These are phyloP conservation scores for Dryadula phaetusa DNA, from an alignment of 2,888 invertebrate species.

Conservation along the genomic window DNA sequence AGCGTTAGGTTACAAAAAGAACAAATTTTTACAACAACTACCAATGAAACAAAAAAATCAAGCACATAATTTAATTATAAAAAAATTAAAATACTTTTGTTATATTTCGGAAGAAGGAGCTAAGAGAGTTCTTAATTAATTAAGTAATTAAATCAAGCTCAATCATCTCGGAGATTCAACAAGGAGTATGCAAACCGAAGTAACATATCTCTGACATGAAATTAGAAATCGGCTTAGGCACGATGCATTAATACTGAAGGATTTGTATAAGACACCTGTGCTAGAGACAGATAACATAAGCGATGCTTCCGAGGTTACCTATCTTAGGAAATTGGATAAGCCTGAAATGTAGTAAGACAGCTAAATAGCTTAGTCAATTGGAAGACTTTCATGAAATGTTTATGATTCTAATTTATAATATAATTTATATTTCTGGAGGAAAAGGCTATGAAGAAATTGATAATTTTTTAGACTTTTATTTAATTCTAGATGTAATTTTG, in stretches of 20 bases:
- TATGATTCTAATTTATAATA: too few species aligned
- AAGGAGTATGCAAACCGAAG: neutral
- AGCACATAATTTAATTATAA: neutral
- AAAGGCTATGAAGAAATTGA: too few species aligned
- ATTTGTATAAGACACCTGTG: slow-evolving; percentile 18
- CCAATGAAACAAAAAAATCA: too few species aligned
- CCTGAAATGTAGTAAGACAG: neutral
- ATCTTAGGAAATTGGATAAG: neutral
- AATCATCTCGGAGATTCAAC: neutral
- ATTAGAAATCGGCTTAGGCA: slow-evolving; percentile 18
- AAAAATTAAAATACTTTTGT: neutral
- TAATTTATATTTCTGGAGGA: too few species aligned
- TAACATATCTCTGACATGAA: slow-evolving; percentile 15
- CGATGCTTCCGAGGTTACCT: slow-evolving; percentile 4
- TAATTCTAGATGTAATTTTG: too few species aligned
- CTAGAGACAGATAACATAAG: slow-evolving; percentile 5
- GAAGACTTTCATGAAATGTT: neutral
- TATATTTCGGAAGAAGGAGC: neutral
- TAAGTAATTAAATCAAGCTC: neutral
- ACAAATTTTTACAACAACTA: too few species aligned
- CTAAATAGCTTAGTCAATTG: neutral
- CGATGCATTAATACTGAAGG: slow-evolving; percentile 6
- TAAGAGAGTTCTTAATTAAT: too few species aligned
- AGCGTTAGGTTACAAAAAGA: too few species aligned
- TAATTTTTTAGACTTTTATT: too few species aligned